Evolutionary conservation across 1,140 invertebrate species (phyloP), one percentile per base, ranked within the genome.

Genomic region (Trypoxylus dichotomus): DNA sequence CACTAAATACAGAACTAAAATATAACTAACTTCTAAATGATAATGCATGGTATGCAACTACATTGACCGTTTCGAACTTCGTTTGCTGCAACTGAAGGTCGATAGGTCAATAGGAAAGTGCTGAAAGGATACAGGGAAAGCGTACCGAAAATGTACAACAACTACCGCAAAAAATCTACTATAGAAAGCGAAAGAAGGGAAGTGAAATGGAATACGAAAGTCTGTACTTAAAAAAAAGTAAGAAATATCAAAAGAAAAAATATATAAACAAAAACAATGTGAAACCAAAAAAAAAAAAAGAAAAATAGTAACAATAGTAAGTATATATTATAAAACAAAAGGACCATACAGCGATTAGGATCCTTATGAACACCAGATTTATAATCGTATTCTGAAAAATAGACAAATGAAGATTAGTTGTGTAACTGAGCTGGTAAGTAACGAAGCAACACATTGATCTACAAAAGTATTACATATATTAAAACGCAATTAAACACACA

Each of bases 351-450:
- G 19, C 15, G 19, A 43, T 43, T 43, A 74, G 72, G 19, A 74
- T 41, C 72, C 72, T 32, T 74, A 74, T 41, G 29, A 37, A 74
- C 32, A 74, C 72, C 72, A 74, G 72, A 74, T 74, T 74, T 74
- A 74, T 41, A 41, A 74, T 74, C 72, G 72, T 74, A 74, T 21
- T 74, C 72, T 74, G 72, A 43, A 74, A 74, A 74, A 74, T 74
- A 74, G 72, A 74, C 72, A 74, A 68, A 74, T 29, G n/a, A 41
- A 74, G 5, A 74, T 74, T 74, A 74, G 72, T 74, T n/a, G 19
- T 43, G 72, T 74, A 19, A 37, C 19, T 68, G 72, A 29, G 7
- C 72, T 41, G 21, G 29, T 74, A 29, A 74, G 63, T 43, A 2
- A 68, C 27, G 72, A 43, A 24, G 11, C 29, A 43, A 74, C 72